phyloP scores from a whole-genome alignment of 1,140 invertebrate genomes.

The Dendrolimus punctatus region DNA sequence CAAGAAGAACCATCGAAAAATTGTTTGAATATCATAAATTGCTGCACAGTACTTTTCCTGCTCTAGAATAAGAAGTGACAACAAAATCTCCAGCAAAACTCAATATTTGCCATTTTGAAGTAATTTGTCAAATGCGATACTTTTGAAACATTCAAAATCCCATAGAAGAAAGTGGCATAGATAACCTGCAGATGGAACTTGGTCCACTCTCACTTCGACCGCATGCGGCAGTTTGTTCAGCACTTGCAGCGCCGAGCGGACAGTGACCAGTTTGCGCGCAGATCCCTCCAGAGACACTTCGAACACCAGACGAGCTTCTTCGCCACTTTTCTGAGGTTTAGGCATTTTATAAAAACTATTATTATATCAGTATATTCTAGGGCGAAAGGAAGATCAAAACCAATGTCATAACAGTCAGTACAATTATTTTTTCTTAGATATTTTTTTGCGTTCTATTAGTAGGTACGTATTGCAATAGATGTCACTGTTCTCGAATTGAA shows the following conservation, averaged over 20 bases:
- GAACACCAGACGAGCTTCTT: conserved; percentile 84
- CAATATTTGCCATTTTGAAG: not conserved
- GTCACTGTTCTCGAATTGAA: too few species aligned
- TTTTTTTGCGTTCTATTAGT: too few species aligned
- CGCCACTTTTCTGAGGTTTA: conserved; percentile 40
- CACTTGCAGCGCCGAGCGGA: conserved; percentile 90
- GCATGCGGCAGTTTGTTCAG: conserved; percentile 82
- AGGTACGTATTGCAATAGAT: too few species aligned
- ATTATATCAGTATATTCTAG: too few species aligned
- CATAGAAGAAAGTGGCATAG: not conserved
- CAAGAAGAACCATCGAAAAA: too few species aligned
- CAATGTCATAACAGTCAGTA: too few species aligned
- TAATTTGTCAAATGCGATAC: not conserved
- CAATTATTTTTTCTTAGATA: too few species aligned
- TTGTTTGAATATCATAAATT: too few species aligned
- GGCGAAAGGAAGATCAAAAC: too few species aligned
- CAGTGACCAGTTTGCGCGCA: conserved; percentile 95
- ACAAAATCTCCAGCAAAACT: not conserved
- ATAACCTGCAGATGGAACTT: conserved; percentile 24
- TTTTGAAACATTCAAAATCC: not conserved
- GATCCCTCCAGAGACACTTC: conserved; percentile 93
- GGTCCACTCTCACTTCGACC: conserved; percentile 73
- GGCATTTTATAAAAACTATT: too few species aligned
- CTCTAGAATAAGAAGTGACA: too few species aligned
- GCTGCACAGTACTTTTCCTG: too few species aligned